phyloP scores from a whole-genome alignment of 2,797 vertebrate genomes.

The Prunella strophiata region DNA sequence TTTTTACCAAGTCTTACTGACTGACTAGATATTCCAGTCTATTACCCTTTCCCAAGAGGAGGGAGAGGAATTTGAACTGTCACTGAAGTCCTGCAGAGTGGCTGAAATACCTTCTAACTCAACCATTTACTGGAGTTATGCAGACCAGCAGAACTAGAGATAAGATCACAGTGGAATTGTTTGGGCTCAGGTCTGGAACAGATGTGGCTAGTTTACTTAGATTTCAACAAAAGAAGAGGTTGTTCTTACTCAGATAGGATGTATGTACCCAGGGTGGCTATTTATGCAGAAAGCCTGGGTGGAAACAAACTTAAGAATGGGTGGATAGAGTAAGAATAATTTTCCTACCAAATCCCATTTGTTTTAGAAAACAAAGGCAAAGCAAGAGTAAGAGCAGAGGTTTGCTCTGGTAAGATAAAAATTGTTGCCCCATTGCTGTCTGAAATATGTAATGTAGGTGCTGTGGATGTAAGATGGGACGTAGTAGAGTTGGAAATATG shows the following conservation, averaged over 20 bases:
- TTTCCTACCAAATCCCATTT: accelerated
- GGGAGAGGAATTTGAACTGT: not conserved
- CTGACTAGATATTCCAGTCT: not conserved
- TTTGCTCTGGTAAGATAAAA: not conserved
- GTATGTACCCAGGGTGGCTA: not conserved
- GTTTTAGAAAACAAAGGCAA: not conserved
- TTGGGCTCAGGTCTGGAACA: not conserved
- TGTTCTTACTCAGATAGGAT: not conserved
- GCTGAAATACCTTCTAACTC: not conserved
- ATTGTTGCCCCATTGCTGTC: accelerated
- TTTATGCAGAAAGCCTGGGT: not conserved
- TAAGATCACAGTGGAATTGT: not conserved
- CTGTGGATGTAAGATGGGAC: not conserved
- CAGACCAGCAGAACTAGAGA: not conserved
- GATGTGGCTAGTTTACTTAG: not conserved
- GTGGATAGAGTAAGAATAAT: not conserved
- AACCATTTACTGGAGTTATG: not conserved
- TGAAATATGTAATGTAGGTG: not conserved
- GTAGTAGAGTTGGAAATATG: not conserved
- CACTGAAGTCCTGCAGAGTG: not conserved
- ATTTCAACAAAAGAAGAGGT: not conserved
- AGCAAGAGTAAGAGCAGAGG: not conserved
- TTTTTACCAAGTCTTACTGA: not conserved
- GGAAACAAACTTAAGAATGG: not conserved
- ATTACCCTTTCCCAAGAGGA: not conserved